phyloP scores from a whole-genome alignment of 2,888 invertebrate species.

The Flexamia atlantica region DNA sequence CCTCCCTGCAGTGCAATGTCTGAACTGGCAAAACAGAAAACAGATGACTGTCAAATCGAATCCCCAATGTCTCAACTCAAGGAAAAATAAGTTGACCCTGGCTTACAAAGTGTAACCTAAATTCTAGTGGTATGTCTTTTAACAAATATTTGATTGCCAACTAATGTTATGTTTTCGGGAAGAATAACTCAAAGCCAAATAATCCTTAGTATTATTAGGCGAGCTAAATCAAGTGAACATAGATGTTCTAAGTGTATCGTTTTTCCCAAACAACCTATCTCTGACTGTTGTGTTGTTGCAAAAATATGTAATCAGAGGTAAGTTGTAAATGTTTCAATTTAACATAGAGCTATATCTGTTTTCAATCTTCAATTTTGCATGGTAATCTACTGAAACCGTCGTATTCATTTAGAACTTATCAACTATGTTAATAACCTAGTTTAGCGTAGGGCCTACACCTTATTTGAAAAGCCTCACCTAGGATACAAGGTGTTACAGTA shows the following conservation, averaged over 20 bases:
- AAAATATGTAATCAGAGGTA: conserved; percentile 43
- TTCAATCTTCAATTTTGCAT: too few species aligned
- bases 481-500: too few species aligned
- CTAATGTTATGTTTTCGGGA: conserved; percentile 63
- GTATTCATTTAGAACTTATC: too few species aligned
- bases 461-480: too few species aligned
- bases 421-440: too few species aligned
- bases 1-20: too few species aligned
- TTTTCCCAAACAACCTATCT: conserved; percentile 1
- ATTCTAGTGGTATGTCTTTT: not conserved
- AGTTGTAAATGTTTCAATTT: not conserved
- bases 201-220: conserved; percentile 54
- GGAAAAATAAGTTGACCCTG: conserved; percentile 24
- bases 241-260: conserved; percentile 18
- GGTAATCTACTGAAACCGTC: too few species aligned
- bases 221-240: conserved; percentile 53
- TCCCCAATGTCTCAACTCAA: not conserved
- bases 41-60: not conserved
- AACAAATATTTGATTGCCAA: not conserved
- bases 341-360: too few species aligned
- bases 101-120: conserved; percentile 8
- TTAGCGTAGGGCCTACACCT: too few species aligned
- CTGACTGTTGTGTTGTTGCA: conserved; percentile 10
- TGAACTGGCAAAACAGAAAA: too few species aligned
- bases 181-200: conserved; percentile 53